phyloP scores from a whole-genome alignment of 1,140 invertebrate species.

The Drosophila teissieri region DNA sequence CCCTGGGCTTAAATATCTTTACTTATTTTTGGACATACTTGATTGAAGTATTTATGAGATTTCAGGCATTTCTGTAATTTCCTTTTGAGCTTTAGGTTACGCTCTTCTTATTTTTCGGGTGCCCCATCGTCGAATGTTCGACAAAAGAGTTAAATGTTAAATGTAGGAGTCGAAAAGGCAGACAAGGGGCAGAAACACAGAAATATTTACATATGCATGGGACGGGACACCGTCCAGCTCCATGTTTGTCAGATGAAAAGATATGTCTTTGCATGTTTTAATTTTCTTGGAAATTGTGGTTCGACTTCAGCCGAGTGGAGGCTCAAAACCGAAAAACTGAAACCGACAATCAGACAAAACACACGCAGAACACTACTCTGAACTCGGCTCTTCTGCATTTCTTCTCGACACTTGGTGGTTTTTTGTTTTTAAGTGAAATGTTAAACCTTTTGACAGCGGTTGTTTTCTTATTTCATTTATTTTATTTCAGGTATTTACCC shows the following conservation, averaged over 20 bases:
- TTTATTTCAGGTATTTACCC: slow-evolving; percentile 81
- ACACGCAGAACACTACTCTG: slow-evolving; percentile 17
- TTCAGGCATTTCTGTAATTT: slow-evolving; percentile 81
- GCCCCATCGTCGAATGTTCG: slow-evolving; percentile 44
- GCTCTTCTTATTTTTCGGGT: slow-evolving; percentile 20
- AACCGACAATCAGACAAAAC: slow-evolving; percentile 35
- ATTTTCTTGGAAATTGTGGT: slow-evolving; percentile 83
- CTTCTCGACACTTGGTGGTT: slow-evolving; percentile 34
- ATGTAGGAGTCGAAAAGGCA: slow-evolving; percentile 23
- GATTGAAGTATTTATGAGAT: slow-evolving; percentile 83
- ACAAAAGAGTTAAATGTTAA: slow-evolving; percentile 39
- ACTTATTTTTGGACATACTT: slow-evolving; percentile 83
- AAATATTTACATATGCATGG: slow-evolving; percentile 65
- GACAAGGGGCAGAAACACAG: slow-evolving; percentile 22
- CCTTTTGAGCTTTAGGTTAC: slow-evolving; percentile 72
- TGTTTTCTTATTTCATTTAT: slow-evolving; percentile 83
- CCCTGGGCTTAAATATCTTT: slow-evolving; percentile 77
- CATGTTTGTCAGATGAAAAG: slow-evolving; percentile 82
- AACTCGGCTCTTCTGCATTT: slow-evolving; percentile 28
- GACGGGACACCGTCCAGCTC: slow-evolving; percentile 28
- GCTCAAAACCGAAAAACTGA: slow-evolving; percentile 33
- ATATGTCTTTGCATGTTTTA: slow-evolving; percentile 83
- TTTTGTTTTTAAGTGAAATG: slow-evolving; percentile 81
- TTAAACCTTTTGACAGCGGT: slow-evolving; percentile 83
- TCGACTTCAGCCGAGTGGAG: slow-evolving; percentile 55